Base-by-base conservation (phyloP, 1,140 invertebrate genomes). In the Nasonia vitripennis region DNA sequence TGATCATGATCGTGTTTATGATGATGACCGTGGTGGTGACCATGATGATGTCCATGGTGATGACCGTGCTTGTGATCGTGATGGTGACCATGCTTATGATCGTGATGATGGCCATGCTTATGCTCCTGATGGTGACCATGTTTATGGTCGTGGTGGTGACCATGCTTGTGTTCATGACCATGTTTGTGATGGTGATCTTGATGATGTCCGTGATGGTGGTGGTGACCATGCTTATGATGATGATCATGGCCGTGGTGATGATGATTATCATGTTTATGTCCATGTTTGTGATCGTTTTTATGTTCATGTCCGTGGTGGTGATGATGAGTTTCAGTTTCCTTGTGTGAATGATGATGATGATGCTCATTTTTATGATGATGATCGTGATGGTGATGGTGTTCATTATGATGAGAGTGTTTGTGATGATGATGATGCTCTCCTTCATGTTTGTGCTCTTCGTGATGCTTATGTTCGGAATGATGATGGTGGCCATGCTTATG, bases 381-480 rank as follows among this genome's bases (percentile, higher is more conserved):
- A 12, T 86, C 80, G 10, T 86, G 85, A 78, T 86, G 85, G n/a
- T 86, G 85, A 73, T 86, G 85, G 55, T 86, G 85, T 23, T 86
- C 85, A 45, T 86, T 86, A 23, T 78, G 45, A 45, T 86, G 85
- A 11, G 41, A 9, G 62, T 86, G 85, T 70, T 86, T 86, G 20
- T 86, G 85, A n/a, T 86, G 85, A 23, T 86, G 85, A 45, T 86
- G 85, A 78, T 86, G 85, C n/a, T 86, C 80, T 17, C 80, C 79
- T 14, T 86, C 79, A 31, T 86, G 85, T 45, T 86, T 86, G 62
- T 86, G 85, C 31, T 86, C 74, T 78, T 86, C 85, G 31, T 86
- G 79, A 78, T 86, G 85, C n/a, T 86, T 82, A 45, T 86, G 85
- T 14, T 86, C 80, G 0, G 85, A 86, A 78, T 78, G 73, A 78